phyloP scores from a whole-genome alignment of 2,888 invertebrate genomes.

The Noctua janthe region DNA sequence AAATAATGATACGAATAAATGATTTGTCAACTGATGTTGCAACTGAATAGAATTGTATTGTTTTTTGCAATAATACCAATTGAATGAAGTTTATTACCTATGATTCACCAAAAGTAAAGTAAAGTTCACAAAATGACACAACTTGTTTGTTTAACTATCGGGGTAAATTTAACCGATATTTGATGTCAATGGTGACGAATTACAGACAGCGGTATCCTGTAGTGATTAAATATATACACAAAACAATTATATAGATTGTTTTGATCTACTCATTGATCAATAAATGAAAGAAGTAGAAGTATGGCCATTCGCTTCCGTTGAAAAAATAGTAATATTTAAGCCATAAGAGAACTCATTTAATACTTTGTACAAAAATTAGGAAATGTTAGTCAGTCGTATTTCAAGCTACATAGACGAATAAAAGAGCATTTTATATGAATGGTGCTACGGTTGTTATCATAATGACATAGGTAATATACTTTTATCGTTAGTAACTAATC shows the following conservation, averaged over 20 bases:
- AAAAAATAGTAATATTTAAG: too few relatives aligned
- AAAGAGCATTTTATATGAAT: background rate
- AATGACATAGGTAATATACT: background rate
- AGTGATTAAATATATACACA: background rate
- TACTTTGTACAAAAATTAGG: background rate
- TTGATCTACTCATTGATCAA: background rate
- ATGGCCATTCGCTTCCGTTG: too few relatives aligned
- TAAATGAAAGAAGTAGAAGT: background rate
- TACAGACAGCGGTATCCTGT: background rate
- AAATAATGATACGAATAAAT: background rate
- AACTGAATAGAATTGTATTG: background rate
- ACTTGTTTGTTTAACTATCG: constrained; percentile 9
- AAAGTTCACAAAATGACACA: constrained; percentile 13
- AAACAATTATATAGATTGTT: background rate
- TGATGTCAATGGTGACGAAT: constrained; percentile 31
- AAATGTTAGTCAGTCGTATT: too few relatives aligned
- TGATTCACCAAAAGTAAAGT: background rate
- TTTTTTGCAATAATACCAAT: background rate
- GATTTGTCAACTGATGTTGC: background rate
- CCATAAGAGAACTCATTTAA: background rate
- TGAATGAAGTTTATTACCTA: background rate
- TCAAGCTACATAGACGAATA: background rate
- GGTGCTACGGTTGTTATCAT: background rate
- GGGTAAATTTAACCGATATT: constrained; percentile 13
- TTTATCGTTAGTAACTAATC: background rate